phyloP scores from a whole-genome alignment of 2,888 invertebrate genomes.

The Itoplectis maculator region DNA sequence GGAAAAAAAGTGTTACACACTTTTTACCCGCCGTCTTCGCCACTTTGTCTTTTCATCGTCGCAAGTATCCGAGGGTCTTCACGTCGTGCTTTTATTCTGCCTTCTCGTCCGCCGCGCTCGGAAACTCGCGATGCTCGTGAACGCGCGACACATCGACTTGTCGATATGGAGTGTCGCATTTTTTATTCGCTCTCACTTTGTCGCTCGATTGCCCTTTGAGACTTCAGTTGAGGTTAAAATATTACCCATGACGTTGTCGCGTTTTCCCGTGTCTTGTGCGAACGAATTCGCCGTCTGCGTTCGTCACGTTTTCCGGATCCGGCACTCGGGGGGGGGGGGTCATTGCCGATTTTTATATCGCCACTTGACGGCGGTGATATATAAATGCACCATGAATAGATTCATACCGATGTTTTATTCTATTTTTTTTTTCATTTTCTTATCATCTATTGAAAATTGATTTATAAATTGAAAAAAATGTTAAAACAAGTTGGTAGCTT shows the following conservation, averaged over 20 bases:
- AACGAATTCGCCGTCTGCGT: conserved; percentile 12
- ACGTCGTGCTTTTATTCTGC: neutral
- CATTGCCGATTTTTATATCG: too few relatives aligned
- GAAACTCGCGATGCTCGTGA: conserved; percentile 17
- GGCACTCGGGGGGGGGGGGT: neutral
- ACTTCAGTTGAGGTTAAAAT: conserved; percentile 17
- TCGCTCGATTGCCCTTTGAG: neutral
- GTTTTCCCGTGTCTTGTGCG: conserved; percentile 22
- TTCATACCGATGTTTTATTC: neutral
- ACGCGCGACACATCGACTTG: conserved; percentile 27
- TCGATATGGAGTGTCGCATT: conserved; percentile 43
- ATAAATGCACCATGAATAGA: neutral
- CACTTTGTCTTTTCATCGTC: neutral
- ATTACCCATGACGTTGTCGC: conserved; percentile 30
- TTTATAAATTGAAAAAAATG: neutral
- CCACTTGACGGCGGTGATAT: conserved; percentile 13
- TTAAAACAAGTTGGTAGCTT: neutral
- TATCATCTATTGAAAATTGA: neutral
- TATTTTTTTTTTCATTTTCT: neutral
- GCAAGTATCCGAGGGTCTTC: neutral
- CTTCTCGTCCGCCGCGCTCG: neutral
- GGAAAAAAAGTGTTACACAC: neutral
- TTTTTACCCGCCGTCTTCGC: neutral
- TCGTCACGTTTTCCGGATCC: conserved; percentile 25
- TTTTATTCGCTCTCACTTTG: conserved; percentile 26